Base-by-base conservation (phyloP, 2,113 vertebrate genomes). In the Lepus europaeus region DNA sequence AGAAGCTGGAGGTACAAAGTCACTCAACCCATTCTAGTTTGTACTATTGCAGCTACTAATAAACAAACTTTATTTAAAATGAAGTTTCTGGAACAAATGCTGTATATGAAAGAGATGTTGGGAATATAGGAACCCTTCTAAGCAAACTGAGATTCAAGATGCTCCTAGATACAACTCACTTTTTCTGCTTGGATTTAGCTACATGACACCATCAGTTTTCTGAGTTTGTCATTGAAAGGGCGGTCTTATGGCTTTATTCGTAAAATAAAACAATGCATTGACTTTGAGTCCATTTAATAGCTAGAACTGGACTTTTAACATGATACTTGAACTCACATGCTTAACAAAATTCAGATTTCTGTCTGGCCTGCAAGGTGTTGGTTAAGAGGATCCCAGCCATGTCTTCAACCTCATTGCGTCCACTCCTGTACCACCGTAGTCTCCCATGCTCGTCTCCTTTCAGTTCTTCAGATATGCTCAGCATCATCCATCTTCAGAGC, bases 281-380 rank as follows among this genome's bases (percentile, higher is more conserved):
- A 23, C 23, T 92, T 51, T 76, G 81, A 84, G 29, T 89, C 74
- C 77, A 81, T 90, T 82, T 56, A 76, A 87, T 27, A 69, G 87
- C 19, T 69, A 25, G 31, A 10, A 61, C 9, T 23, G 9, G 20
- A 49, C 6, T 12, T 90, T 88, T 85, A 86, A 87, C 5, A 5
- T 33, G 76, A 12, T 72, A 9, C 22, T 78, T 78, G 33, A 31
- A 20, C n/a, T 90, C 9, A 36, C 20, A 20, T 6, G 69, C 69
- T 19, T 22, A 59, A 66, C 74, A 63, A 82, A 63, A 20, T 13
- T 17, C n/a, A 4, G 5, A 17, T 23, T 87, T 5, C 73, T 61
- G 0, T 31, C 29, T 45, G 5, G 33, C 4, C 9, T 51, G 23
- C 22, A 36, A 80, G 59, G 9, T 36, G 72, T 29, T 69, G 69